Evolutionary conservation across 2,113 vertebrate genomes (phyloP).

Genomic region (Orientallactaga bullata): DNA sequence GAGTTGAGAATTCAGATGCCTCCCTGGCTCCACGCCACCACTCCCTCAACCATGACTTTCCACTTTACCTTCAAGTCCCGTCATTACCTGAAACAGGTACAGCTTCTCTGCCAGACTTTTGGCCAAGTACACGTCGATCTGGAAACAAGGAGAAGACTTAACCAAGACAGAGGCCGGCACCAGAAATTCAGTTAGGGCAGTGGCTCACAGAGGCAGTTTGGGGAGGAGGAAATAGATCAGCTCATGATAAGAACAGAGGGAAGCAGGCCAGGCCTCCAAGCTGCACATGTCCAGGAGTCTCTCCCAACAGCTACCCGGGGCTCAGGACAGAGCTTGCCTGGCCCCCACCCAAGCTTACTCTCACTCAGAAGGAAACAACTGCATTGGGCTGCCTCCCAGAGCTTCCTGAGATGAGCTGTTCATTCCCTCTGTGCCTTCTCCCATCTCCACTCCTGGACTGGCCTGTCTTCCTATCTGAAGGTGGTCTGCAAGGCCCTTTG

Average conservation of each 20-base stretch:
- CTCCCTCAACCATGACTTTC: neutral
- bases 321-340: neutral
- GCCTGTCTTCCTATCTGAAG: neutral
- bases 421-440: neutral
- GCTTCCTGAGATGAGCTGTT: neutral
- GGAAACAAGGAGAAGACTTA: slow-evolving; percentile 65
- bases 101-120: slow-evolving; percentile 98
- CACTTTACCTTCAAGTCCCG: neutral
- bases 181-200: neutral
- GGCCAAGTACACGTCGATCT: slow-evolving; percentile 98
- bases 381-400: neutral
- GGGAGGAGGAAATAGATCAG: neutral
- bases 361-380: too few relatives aligned
- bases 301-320: neutral
- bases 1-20: neutral
- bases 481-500: neutral
- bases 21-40: neutral
- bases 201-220: neutral
- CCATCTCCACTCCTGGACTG: rapidly evolving
- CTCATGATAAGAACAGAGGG: neutral
- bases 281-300: neutral
- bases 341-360: neutral
- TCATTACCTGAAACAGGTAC: slow-evolving; percentile 96
- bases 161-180: neutral
- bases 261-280: neutral